Evolutionary conservation across 2,113 vertebrate genomes (phyloP).

Genomic region (Anseranas semipalmata): DNA sequence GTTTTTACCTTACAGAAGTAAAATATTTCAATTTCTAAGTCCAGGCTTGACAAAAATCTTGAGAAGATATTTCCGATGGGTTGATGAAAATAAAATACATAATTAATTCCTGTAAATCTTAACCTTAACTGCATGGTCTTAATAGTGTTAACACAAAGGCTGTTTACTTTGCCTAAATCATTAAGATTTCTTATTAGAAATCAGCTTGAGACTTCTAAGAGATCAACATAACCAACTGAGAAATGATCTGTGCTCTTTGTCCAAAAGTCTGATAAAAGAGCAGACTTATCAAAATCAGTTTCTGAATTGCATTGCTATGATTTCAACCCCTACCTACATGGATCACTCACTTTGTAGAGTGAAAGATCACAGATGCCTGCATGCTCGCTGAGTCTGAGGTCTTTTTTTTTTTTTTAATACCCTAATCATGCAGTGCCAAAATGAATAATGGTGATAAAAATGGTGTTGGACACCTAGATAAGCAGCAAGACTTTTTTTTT

Average conservation of each 20-base stretch:
- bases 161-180: neutral
- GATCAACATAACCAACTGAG: neutral
- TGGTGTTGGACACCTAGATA: neutral
- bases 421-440: constrained; percentile 18
- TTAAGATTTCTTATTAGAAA: neutral
- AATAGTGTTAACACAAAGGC: neutral
- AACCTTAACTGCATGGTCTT: neutral
- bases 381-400: neutral
- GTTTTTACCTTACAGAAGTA: neutral
- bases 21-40: neutral
- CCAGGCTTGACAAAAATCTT: neutral
- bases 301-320: neutral
- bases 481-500: neutral
- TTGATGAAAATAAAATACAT: neutral
- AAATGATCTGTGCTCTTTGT: neutral
- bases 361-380: neutral
- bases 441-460: constrained; percentile 4
- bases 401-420: neutral
- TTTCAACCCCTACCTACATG: neutral
- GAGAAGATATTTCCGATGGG: neutral
- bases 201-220: neutral
- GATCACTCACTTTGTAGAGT: neutral
- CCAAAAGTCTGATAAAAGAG: neutral
- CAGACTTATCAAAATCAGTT: neutral
- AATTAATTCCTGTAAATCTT: neutral